A percentile compares a stretch with the other conserved stretches of the same genome.
These are phyloP conservation scores for Epicampocera succincta DNA, from an alignment of 2,888 invertebrate genomes.

Conservation along the genomic window DNA sequence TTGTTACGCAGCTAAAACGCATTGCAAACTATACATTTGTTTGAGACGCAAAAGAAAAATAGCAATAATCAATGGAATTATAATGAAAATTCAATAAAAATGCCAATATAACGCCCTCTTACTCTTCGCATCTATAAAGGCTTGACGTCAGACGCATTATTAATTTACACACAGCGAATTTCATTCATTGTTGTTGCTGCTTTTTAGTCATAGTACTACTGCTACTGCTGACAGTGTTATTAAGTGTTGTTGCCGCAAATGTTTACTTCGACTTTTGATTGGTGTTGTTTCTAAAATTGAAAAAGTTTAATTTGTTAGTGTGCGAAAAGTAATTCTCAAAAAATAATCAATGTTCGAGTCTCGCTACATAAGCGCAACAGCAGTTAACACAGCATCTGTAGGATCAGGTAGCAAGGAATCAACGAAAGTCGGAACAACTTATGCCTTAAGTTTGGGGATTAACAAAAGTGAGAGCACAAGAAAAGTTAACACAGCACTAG, in stretches of 20 bases:
- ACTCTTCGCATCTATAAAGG: constrained; percentile 35
- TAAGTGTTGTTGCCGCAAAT: constrained; percentile 40
- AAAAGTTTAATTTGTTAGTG: constrained; percentile 11
- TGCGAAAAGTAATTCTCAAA: constrained; percentile 40
- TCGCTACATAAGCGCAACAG: constrained; percentile 68
- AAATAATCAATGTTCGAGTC: constrained; percentile 72
- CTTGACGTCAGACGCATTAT: constrained; percentile 64
- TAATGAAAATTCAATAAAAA: constrained; percentile 62
- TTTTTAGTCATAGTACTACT: background rate
- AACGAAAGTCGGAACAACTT: constrained; percentile 4
- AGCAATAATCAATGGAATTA: constrained; percentile 17
- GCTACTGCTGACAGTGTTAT: constrained; percentile 13
- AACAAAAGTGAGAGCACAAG: constrained; percentile 31
- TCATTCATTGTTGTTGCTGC: constrained; percentile 30
- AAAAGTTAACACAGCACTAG: constrained; percentile 34
- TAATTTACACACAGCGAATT: constrained; percentile 41
- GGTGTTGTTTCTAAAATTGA: constrained; percentile 6
- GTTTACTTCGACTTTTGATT: constrained; percentile 30
- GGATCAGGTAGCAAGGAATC: constrained; percentile 6
- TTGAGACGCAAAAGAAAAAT: constrained; percentile 11
- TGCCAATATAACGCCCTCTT: constrained; percentile 59
- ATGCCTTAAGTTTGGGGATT: constrained; percentile 38
- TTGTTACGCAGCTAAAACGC: constrained; percentile 11
- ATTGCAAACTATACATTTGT: constrained; percentile 2
- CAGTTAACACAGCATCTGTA: constrained; percentile 37